Percentiles rank a stretch among this genome's conserved stretches.
phyloP scores from a whole-genome alignment of 2,888 invertebrate species.

The Perizoma flavofasciatum region DNA sequence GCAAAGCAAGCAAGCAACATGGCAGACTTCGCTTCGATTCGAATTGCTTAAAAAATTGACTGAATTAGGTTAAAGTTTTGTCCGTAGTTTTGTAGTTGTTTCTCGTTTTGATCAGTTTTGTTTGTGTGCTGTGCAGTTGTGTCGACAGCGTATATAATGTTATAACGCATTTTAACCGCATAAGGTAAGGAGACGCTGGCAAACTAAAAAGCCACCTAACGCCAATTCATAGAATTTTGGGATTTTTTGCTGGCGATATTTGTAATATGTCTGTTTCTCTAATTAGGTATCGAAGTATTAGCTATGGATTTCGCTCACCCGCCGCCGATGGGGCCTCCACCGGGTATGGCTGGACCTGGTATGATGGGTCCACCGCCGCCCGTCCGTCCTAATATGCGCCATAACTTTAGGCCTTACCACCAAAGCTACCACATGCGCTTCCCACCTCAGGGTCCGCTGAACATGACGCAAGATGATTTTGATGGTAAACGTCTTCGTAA shows the following conservation, averaged over 20 bases:
- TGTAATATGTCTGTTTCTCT: slow-evolving; percentile 61
- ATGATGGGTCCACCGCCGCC: slow-evolving; percentile 60
- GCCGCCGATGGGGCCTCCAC: slow-evolving; percentile 76
- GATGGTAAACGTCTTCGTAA: slow-evolving; percentile 98
- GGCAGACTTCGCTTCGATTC: slow-evolving; percentile 42
- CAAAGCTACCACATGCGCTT: slow-evolving; percentile 75
- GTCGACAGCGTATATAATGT: slow-evolving; percentile 65
- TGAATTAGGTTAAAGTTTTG: slow-evolving; percentile 67
- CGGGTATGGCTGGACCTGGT: slow-evolving; percentile 56
- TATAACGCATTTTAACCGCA: slow-evolving; percentile 58
- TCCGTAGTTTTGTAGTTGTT: slow-evolving; percentile 51
- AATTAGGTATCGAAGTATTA: slow-evolving; percentile 77
- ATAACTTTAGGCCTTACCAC: slow-evolving; percentile 77
- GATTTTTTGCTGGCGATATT: slow-evolving; percentile 39
- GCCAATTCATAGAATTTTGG: slow-evolving; percentile 31
- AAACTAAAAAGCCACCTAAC: slow-evolving; percentile 41
- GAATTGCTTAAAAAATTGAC: slow-evolving; percentile 27
- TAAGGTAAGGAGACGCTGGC: slow-evolving; percentile 64
- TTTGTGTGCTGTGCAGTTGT: slow-evolving; percentile 57
- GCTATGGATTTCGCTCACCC: slow-evolving; percentile 80
- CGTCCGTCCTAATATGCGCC: slow-evolving; percentile 75
- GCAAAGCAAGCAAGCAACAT: slow-evolving; percentile 42
- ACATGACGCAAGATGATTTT: slow-evolving; percentile 94
- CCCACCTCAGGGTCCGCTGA: slow-evolving; percentile 83
- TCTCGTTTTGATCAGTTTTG: slow-evolving; percentile 47